phyloP scores from a whole-genome alignment of 2,113 vertebrate species.

The Illadopsis cleaveri region DNA sequence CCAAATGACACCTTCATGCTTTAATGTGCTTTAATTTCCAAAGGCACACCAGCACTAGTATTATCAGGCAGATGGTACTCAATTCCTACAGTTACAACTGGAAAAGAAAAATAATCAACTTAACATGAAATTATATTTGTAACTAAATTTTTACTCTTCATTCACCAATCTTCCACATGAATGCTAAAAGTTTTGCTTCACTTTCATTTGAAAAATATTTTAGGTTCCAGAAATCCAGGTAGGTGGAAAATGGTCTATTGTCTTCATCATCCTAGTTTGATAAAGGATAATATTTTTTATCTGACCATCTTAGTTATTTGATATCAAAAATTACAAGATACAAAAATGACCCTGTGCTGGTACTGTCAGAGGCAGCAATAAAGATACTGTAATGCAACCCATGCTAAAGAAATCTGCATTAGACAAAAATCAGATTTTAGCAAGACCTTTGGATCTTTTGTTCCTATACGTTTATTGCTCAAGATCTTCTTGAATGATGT shows the following conservation, averaged over 20 bases:
- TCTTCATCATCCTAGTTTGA: neutral
- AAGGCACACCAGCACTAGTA: neutral
- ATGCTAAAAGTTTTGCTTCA: neutral
- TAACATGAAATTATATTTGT: neutral
- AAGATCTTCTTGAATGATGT: neutral
- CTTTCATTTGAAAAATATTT: neutral
- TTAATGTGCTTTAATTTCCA: no score
- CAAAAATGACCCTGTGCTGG: neutral
- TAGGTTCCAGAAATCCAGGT: neutral
- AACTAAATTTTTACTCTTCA: neutral
- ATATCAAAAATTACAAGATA: neutral
- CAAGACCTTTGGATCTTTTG: neutral
- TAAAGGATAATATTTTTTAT: neutral
- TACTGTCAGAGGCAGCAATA: neutral
- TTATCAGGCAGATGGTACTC: neutral
- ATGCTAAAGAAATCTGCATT: neutral
- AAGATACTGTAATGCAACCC: neutral
- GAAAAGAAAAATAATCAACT: neutral
- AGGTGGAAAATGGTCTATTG: neutral
- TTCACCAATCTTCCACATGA: neutral
- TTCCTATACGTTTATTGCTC: neutral
- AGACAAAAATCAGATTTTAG: neutral
- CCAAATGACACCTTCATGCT: accelerated
- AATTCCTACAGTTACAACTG: neutral
- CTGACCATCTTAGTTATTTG: neutral